Evolutionary conservation across 2,113 vertebrate genomes (phyloP).

Genomic region (Neodon shergylaensis): DNA sequence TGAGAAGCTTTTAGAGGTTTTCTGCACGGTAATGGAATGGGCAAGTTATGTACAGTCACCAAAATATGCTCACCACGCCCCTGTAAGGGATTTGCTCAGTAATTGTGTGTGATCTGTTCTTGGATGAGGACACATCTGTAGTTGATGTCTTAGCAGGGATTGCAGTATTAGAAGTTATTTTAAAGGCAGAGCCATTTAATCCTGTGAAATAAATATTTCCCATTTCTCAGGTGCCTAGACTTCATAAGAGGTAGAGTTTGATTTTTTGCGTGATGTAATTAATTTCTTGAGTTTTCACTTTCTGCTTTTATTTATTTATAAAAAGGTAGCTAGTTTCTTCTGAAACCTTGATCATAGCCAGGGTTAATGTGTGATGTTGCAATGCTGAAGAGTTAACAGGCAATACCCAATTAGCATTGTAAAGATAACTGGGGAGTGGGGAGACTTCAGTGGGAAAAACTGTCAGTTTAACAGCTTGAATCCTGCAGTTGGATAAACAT

Average conservation of each 20-base stretch:
- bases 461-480: conserved; percentile 34
- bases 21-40: neutral
- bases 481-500: neutral
- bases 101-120: neutral
- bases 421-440: neutral
- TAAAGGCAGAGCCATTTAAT: neutral
- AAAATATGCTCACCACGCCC: neutral
- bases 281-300: neutral
- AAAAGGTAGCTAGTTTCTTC: neutral
- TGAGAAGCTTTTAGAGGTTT: conserved; percentile 2
- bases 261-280: neutral
- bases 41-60: neutral
- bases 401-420: neutral
- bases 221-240: neutral
- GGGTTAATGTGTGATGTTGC: neutral
- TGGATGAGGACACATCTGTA: neutral
- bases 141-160: neutral
- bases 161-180: neutral
- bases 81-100: neutral
- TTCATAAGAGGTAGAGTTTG: neutral
- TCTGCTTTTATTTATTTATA: conserved; percentile 1
- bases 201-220: neutral
- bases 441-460: neutral
- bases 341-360: neutral
- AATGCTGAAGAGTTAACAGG: neutral